Base-by-base conservation (phyloP, 37 sponge, comb jelly and placozoan species). In the Halisarca cf. caerulea region DNA sequence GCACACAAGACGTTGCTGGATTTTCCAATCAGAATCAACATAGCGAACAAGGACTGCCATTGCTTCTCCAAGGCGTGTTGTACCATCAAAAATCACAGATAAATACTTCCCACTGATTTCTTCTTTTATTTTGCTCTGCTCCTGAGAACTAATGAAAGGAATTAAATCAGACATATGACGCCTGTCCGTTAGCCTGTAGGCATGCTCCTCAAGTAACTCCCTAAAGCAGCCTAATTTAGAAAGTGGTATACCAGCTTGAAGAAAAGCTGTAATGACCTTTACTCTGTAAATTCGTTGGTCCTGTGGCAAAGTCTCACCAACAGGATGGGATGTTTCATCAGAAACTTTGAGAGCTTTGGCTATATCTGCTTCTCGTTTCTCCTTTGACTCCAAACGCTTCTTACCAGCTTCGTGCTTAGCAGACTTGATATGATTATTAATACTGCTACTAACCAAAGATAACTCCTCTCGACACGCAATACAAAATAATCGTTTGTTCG, bases 211-310 rank as follows among this genome's bases (percentile, higher is more conserved):
- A 7, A 88, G 60, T 18, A 88, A 37, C 37, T 82, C 83, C 4
- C 66, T 66, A 37, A 88, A 82, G 15, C 57, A 18, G 59, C 81
- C 75, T 21, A 87, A 28, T 47, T 87, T 80, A 28, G 20, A 40
- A 14, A 75, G 62, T 40, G 88, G 78, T 11, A 88, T 51, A 32
- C 79, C 83, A 60, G 82, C 61, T 82, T 27, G 54, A 36, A 82
- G 41, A 82, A 82, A 82, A 24, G 61, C 62, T 9, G 88, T 82
- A 37, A 88, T 83, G 70, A 80, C 88, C 45, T 82, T 82, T 38
- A 82, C 51, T n/a, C 83, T 20, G 44, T 86, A 86, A 34, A 79
- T 80, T 38, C 30, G 53, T 28, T 57, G 58, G 58, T 15, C 62
- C 17, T 33, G 30, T n/a, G 78, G 78, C 15, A 82, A 78, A 17